These are phyloP conservation scores for Batillaria attramentaria DNA, from an alignment of 1,140 invertebrate species.

Conservation along the genomic window DNA sequence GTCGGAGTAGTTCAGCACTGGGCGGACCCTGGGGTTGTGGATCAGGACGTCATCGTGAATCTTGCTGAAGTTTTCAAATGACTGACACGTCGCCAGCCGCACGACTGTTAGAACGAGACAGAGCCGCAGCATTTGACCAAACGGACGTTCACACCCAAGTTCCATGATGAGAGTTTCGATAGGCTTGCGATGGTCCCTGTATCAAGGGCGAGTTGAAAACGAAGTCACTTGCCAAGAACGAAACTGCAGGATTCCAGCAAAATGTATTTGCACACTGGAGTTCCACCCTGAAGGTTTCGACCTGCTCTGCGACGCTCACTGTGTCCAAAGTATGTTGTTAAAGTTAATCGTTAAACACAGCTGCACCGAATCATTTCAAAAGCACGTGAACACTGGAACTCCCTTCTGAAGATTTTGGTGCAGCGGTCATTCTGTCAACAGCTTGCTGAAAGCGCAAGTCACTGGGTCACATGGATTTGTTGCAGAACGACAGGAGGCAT, in stretches of 20 bases:
- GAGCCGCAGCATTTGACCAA: neutral
- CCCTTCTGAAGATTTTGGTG: too few relatives aligned
- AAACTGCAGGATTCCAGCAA: neutral
- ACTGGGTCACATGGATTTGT: too few relatives aligned
- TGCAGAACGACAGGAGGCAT: too few relatives aligned
- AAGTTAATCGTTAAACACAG: too few relatives aligned
- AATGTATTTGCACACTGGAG: neutral
- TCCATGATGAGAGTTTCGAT: neutral
- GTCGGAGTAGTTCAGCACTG: neutral
- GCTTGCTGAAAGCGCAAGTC: too few relatives aligned
- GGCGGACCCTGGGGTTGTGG: slow-evolving; percentile 9
- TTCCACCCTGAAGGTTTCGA: too few relatives aligned
- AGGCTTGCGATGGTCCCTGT: neutral
- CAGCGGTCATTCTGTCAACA: too few relatives aligned
- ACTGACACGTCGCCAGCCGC: neutral
- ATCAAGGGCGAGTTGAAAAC: neutral
- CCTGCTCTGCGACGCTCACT: too few relatives aligned
- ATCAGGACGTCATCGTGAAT: neutral
- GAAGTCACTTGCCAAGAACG: neutral
- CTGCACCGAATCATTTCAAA: too few relatives aligned
- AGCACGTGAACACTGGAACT: too few relatives aligned
- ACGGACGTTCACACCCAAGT: neutral
- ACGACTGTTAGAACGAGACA: neutral
- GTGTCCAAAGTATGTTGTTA: too few relatives aligned
- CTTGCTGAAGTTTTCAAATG: neutral